Percentiles rank a stretch among this genome's conserved stretches.
Conservation (phyloP, 2,797 vertebrate genomes). For the Myoxocephalus aenaeus region DNA sequence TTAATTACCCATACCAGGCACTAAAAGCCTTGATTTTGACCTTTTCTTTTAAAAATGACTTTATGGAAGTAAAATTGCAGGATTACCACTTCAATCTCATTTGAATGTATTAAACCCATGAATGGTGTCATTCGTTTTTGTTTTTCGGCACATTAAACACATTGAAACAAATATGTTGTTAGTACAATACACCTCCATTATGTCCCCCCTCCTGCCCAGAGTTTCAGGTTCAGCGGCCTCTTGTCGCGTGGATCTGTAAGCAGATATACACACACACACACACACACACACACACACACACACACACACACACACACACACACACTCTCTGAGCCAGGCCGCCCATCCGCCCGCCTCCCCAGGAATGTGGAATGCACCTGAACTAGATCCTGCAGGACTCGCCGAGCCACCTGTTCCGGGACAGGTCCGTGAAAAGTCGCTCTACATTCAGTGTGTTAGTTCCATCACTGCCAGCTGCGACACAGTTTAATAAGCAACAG, state of each 20-base stretch:
- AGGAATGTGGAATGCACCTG: slow-evolving; percentile 75
- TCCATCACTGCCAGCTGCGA: neutral
- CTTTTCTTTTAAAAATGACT: neutral
- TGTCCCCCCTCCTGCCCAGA: neutral
- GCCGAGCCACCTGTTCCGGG: slow-evolving; percentile 57
- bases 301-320: no score
- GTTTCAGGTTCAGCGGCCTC: neutral
- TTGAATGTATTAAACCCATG: neutral
- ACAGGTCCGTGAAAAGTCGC: slow-evolving; percentile 19
- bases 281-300: no score
- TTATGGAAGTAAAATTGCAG: neutral
- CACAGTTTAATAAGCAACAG: neutral
- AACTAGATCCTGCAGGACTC: slow-evolving; percentile 55
- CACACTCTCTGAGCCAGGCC: slow-evolving; percentile 1
- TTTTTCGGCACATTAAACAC: neutral
- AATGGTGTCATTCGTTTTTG: neutral
- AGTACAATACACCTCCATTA: neutral
- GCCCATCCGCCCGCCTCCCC: slow-evolving; percentile 46
- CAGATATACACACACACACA: slow-evolving; percentile 11
- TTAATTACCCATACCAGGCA: neutral
- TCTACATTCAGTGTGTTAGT: slow-evolving; percentile 7
- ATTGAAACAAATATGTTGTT: neutral
- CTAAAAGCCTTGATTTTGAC: neutral
- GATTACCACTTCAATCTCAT: neutral
- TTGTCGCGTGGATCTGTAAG: slow-evolving; percentile 20